These are phyloP conservation scores for Malacosoma neustria DNA, from an alignment of 2,888 invertebrate species.

Conservation along the genomic window DNA sequence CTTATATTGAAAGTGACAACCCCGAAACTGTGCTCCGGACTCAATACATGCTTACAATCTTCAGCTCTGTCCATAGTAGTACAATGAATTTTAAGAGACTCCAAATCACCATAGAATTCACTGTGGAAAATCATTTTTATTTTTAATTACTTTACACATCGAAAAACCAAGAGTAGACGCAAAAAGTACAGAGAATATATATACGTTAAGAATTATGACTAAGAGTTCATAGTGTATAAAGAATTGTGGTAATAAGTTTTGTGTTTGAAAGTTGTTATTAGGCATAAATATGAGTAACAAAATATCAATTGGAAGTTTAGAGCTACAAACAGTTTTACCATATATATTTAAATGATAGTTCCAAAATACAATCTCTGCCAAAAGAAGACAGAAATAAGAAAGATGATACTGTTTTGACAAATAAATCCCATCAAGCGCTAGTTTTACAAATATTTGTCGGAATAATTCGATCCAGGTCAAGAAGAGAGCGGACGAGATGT, in stretches of 20 bases:
- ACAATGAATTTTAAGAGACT: conserved; percentile 2
- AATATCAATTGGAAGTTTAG: too few species aligned
- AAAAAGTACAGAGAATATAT: too few species aligned
- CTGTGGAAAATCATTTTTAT: conserved; percentile 1
- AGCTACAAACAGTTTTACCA: too few species aligned
- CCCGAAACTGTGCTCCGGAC: conserved; percentile 2
- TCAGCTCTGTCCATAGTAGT: not conserved
- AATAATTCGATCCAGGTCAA: not conserved
- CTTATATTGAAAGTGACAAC: conserved; percentile 4
- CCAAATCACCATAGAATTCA: conserved; percentile 1
- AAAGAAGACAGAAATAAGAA: not conserved
- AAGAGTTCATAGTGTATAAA: not conserved
- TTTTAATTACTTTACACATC: not conserved
- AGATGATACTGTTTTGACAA: not conserved
- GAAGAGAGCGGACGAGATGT: not conserved
- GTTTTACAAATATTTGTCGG: not conserved
- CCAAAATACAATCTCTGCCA: not conserved
- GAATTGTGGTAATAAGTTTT: not conserved
- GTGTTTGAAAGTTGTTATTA: not conserved
- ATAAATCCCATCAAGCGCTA: too few species aligned
- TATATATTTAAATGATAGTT: too few species aligned
- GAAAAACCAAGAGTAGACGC: not conserved
- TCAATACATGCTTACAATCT: conserved; percentile 1
- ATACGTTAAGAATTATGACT: not conserved
- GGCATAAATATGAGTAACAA: not conserved